Conservation (phyloP, 1,140 invertebrate genomes). For the Coelopa frigida region DNA sequence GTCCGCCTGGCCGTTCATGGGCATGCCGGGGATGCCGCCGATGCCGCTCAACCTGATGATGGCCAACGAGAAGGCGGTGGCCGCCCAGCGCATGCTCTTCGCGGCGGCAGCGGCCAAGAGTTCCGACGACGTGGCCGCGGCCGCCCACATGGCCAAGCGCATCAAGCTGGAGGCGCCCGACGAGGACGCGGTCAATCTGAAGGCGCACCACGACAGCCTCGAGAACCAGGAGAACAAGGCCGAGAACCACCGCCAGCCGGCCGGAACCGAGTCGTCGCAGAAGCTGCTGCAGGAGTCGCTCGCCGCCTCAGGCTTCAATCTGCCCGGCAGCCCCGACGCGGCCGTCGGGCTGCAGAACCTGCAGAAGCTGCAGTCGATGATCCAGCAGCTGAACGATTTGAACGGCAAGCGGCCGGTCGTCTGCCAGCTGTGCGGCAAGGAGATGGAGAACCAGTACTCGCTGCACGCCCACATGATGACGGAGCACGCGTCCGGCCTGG, state of each 20-base stretch:
- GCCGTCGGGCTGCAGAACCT: slow-evolving; percentile 64
- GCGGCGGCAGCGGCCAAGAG: slow-evolving; percentile 19
- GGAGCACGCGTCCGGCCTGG: slow-evolving; percentile 47
- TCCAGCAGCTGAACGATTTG: slow-evolving; percentile 76
- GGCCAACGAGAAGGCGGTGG: slow-evolving; percentile 30
- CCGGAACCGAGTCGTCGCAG: background rate
- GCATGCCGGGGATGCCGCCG: slow-evolving; percentile 54
- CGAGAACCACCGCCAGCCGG: slow-evolving; percentile 3
- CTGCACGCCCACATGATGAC: slow-evolving; percentile 55
- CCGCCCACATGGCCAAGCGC: slow-evolving; percentile 24
- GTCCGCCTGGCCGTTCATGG: slow-evolving; percentile 46
- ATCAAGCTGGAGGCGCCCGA: slow-evolving; percentile 39
- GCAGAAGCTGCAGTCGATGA: slow-evolving; percentile 85
- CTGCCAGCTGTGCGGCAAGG: slow-evolving; percentile 54
- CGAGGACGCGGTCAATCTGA: slow-evolving; percentile 46
- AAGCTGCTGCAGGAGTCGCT: slow-evolving; percentile 27
- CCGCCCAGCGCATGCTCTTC: slow-evolving; percentile 12
- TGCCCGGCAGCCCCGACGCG: slow-evolving; percentile 46
- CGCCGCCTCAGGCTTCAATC: slow-evolving; percentile 26
- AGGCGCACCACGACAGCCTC: slow-evolving; percentile 19
- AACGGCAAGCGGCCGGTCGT: slow-evolving; percentile 54
- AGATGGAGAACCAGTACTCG: slow-evolving; percentile 53
- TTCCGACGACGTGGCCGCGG: background rate
- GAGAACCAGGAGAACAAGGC: slow-evolving; percentile 13
- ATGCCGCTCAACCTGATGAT: slow-evolving; percentile 59